Evolutionary conservation across 1,140 invertebrate genomes (phyloP), one percentile per base, ranked within the genome.

Genomic region (Goniozus legneri): DNA sequence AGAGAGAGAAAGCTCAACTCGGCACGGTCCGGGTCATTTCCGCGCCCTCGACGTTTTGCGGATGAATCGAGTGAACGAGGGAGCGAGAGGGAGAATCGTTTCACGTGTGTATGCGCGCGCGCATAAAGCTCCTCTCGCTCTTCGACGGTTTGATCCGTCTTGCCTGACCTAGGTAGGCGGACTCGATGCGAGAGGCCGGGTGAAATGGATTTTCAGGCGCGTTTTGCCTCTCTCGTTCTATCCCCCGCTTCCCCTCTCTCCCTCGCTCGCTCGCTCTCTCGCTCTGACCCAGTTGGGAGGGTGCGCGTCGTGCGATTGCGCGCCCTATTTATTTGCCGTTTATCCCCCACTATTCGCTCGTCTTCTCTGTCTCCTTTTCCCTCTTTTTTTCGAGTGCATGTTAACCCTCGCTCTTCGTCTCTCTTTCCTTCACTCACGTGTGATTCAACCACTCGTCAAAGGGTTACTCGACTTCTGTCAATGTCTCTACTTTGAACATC

Each of bases 261-360:
- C n/a, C n/a, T n/a, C n/a, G n/a, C n/a, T n/a, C n/a, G n/a, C 50
- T 32, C 49, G 48, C 32, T 18, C 4, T 13, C 7, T 35, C 47
- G 52, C n/a, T n/a, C 47, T 71, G 69, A 71, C 69, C 69, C 60
- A 71, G 66, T 67, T 71, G 60, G 47, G 13, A 71, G 42, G 47
- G 69, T 67, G 69, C 69, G 70, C 70, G 67, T 68, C 66, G 57
- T 33, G 48, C 56, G 56, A 66, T 62, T 58, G 63, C 64, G 64
- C 66, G 62, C 55, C 52, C 44, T 59, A 64, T 65, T 67, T 64
- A 67, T 65, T 59, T 60, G 38, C 27, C 38, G 42, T 53, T 56
- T 50, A 50, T 36, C 24, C 21, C 19, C 36, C 14, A 15, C 31
- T 38, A 20, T 40, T 41, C 38, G 10, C 37, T 40, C 8, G n/a